Conservation (phyloP, 1,140 invertebrate genomes). For the Aricia agestis region DNA sequence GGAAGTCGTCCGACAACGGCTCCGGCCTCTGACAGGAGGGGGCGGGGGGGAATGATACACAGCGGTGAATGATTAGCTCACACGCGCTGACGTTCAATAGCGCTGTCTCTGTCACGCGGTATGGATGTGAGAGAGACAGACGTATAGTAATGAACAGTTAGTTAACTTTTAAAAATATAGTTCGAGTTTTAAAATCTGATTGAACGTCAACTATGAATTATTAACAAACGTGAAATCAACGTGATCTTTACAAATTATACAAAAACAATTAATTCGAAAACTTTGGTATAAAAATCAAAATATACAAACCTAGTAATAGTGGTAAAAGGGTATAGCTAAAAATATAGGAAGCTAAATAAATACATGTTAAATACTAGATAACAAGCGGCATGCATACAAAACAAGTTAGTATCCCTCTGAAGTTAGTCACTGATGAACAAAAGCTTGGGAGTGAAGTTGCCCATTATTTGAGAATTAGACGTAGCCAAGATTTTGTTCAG, state of each 20-base stretch:
- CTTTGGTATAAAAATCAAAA: background rate
- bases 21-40: conserved; percentile 79
- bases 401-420: background rate
- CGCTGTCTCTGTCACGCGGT: background rate
- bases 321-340: background rate
- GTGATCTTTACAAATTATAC: conserved; percentile 45
- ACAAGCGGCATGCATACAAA: background rate
- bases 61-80: conserved; percentile 70
- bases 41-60: conserved; percentile 73
- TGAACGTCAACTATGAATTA: conserved; percentile 43
- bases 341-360: background rate
- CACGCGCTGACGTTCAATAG: conserved; percentile 43
- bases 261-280: conserved; percentile 33
- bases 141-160: background rate
- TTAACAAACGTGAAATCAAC: conserved; percentile 49
- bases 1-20: conserved; percentile 94
- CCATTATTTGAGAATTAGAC: conserved; percentile 45
- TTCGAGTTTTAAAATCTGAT: conserved; percentile 18
- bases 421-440: background rate
- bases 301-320: background rate
- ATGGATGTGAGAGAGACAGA: background rate
- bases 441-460: background rate
- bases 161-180: background rate
- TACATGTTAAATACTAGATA: conserved; percentile 1
- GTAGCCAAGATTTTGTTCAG: conserved; percentile 83